Conservation (phyloP, 1,140 invertebrate species). For the Hyphantria cunea region DNA sequence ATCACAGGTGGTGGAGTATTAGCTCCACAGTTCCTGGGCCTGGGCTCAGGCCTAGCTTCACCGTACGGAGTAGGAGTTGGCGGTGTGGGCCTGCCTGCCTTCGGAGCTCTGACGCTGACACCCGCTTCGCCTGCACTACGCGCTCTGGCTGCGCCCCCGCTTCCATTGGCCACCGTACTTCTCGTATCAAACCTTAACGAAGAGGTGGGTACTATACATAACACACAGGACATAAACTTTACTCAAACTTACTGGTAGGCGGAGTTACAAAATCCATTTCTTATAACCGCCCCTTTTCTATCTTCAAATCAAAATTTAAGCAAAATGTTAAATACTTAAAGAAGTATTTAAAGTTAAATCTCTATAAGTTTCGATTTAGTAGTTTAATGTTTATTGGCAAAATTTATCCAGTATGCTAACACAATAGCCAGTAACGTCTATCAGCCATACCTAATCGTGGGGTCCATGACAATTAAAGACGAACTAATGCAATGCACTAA, state of each 20-base stretch:
- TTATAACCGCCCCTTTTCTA: constrained; percentile 23
- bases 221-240: constrained; percentile 11
- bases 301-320: constrained; percentile 9
- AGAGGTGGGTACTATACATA: constrained; percentile 86
- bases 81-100: constrained; percentile 87
- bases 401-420: constrained; percentile 69
- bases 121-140: constrained; percentile 86
- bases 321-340: no score
- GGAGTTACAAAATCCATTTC: constrained; percentile 24
- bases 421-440: constrained; percentile 73
- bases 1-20: constrained; percentile 76
- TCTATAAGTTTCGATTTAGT: neutral
- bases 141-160: constrained; percentile 83
- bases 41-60: constrained; percentile 87
- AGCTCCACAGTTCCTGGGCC: constrained; percentile 80
- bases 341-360: no score
- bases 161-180: constrained; percentile 89
- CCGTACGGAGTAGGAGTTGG: constrained; percentile 89
- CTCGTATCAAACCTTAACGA: constrained; percentile 95
- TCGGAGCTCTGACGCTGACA: constrained; percentile 88
- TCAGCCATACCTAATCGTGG: constrained; percentile 48
- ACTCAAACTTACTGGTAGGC: constrained; percentile 24
- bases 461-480: constrained; percentile 36
- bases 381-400: constrained; percentile 54
- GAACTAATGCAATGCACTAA: constrained; percentile 70